phyloP scores from a whole-genome alignment of 2,113 vertebrate genomes.

The Elaphurus davidianus region DNA sequence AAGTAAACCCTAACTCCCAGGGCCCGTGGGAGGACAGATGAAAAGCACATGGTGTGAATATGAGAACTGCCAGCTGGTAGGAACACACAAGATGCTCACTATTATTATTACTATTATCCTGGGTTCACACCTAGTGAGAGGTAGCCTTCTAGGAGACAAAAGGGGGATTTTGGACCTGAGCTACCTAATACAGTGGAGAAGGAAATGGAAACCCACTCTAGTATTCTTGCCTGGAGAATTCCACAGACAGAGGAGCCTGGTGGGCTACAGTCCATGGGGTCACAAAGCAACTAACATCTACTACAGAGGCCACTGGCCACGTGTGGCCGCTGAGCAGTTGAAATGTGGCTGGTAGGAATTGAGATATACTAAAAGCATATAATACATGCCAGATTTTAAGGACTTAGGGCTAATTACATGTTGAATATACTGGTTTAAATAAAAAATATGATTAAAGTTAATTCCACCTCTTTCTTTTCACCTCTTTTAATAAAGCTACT shows the following conservation, averaged over 20 bases:
- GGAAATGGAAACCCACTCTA: not conserved
- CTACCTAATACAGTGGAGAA: not conserved
- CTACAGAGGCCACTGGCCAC: not conserved
- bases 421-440: not conserved
- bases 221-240: not conserved
- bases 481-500: not conserved
- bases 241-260: not conserved
- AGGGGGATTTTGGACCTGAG: not conserved
- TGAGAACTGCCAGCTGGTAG: not conserved
- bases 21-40: not conserved
- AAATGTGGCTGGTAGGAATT: not conserved
- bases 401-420: not conserved
- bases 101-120: not conserved
- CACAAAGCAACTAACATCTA: not conserved
- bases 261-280: not conserved
- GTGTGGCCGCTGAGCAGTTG: not conserved
- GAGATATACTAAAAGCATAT: not conserved
- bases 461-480: not conserved
- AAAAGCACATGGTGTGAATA: fast-evolving
- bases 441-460: not conserved
- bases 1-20: not conserved
- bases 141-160: not conserved
- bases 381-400: not conserved
- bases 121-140: not conserved
- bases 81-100: not conserved